These are phyloP conservation scores for Athene noctua DNA, from an alignment of 2,113 vertebrate species.

Conservation along the genomic window DNA sequence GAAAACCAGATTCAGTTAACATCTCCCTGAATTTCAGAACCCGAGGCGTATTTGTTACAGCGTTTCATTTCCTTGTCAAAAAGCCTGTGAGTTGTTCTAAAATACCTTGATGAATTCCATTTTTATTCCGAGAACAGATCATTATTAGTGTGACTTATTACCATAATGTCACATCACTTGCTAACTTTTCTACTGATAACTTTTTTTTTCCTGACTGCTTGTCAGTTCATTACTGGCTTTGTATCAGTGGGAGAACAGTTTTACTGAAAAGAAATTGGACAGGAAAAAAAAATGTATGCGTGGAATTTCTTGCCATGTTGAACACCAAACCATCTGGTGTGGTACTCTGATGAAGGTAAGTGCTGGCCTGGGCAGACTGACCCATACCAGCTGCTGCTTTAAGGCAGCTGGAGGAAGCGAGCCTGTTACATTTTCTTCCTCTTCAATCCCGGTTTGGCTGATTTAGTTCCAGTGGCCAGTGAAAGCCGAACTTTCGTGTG, in stretches of 20 bases:
- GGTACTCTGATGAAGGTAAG: background rate
- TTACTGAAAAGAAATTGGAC: background rate
- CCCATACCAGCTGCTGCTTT: background rate
- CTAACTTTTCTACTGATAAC: background rate
- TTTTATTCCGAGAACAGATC: background rate
- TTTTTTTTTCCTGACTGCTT: background rate
- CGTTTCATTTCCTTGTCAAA: background rate
- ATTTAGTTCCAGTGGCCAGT: background rate
- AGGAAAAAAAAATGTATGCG: background rate
- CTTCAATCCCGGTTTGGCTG: background rate
- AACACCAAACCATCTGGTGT: background rate
- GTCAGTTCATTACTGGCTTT: background rate
- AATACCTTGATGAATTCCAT: background rate
- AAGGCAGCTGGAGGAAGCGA: background rate
- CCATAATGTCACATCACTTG: background rate
- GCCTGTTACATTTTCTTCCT: background rate
- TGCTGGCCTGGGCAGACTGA: background rate
- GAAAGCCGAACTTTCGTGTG: background rate
- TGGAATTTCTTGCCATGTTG: background rate
- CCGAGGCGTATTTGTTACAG: background rate
- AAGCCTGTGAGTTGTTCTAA: background rate
- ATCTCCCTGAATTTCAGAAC: background rate
- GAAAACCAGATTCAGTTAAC: background rate
- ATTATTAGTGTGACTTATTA: background rate
- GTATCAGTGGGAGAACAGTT: background rate